Evolutionary conservation across 2,113 vertebrate species (phyloP).

Genomic region (Callipepla squamata): DNA sequence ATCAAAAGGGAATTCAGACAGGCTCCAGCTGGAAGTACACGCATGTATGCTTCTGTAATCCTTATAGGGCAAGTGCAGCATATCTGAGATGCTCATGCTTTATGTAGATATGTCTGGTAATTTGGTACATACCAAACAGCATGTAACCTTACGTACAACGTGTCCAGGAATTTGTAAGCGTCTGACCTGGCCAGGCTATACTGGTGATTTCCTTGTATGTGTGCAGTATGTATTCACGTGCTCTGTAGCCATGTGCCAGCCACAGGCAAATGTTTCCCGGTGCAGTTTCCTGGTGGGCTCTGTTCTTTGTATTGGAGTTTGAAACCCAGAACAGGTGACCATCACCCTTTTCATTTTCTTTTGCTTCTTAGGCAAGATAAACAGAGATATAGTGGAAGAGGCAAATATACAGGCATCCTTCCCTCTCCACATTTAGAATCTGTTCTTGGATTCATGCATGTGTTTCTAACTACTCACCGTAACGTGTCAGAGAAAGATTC

Average conservation of each 20-base stretch:
- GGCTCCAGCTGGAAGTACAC: neutral
- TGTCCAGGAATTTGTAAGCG: neutral
- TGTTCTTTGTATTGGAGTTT: neutral
- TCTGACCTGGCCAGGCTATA: neutral
- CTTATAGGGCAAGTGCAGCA: neutral
- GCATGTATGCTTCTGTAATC: neutral
- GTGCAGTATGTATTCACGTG: neutral
- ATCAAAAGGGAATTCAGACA: neutral
- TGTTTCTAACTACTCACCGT: constrained; percentile 66
- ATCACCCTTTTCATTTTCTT: neutral
- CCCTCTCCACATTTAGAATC: neutral
- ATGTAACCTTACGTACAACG: neutral
- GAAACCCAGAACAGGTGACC: neutral
- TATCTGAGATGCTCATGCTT: neutral
- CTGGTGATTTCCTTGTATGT: neutral
- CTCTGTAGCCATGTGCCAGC: neutral
- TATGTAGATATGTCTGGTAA: neutral
- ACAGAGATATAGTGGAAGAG: neutral
- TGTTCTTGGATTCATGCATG: neutral
- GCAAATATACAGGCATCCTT: neutral
- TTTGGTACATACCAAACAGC: neutral
- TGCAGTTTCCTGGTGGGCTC: neutral
- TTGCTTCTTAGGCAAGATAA: neutral
- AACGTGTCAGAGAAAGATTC: constrained; percentile 86
- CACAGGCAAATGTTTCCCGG: neutral